Percentiles rank a stretch among this genome's conserved stretches.
Evolutionary conservation across 2,113 vertebrate species (phyloP).

Genomic region (Cryptotis parvus): DNA sequence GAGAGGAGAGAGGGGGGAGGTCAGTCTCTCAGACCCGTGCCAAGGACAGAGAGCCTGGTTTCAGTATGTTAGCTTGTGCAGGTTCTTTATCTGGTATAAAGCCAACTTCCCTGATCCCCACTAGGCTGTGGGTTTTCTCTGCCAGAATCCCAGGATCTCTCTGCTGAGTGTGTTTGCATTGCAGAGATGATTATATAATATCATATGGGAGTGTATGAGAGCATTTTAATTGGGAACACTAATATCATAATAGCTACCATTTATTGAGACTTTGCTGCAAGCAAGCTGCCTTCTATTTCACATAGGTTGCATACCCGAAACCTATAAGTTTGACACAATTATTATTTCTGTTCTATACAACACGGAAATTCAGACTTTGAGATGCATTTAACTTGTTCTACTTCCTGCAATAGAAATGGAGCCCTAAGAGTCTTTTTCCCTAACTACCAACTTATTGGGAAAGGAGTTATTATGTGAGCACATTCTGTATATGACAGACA

Average conservation of each 20-base stretch:
- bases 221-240: neutral
- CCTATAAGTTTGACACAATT: neutral
- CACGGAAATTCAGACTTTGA: neutral
- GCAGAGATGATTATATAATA: neutral
- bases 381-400: neutral
- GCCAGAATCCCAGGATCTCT: neutral
- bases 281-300: neutral
- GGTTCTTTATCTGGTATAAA: neutral
- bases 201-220: neutral
- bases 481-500: neutral
- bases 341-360: neutral
- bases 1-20: neutral
- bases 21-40: neutral
- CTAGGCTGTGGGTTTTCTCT: conserved; percentile 7
- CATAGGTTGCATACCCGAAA: neutral
- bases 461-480: neutral
- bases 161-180: neutral
- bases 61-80: neutral
- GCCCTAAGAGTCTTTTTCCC: neutral
- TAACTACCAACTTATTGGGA: neutral
- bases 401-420: neutral
- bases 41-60: conserved; percentile 18
- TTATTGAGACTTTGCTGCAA: neutral
- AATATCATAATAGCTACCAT: neutral
- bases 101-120: neutral